Evolutionary conservation across 1,140 invertebrate species (phyloP), one percentile per base, ranked within the genome.

Genomic region (Penaeus vannamei): DNA sequence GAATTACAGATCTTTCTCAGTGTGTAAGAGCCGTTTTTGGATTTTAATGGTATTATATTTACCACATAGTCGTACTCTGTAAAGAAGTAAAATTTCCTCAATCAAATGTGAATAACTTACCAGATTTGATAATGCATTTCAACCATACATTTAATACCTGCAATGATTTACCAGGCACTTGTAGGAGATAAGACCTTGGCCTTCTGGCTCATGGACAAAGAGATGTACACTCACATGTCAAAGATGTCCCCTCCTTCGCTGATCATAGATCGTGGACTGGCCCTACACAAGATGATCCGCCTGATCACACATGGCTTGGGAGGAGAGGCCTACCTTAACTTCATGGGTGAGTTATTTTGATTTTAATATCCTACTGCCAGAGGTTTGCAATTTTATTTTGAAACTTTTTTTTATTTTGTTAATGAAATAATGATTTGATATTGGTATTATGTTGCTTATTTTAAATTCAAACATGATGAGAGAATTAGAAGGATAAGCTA

Each of bases 131-230:
- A 53, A 8, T 53, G 53, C 5, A 53, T 53, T 53, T 53, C 53
- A 53, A 53, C 53, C 53, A 53, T 53, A 53, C 12, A 53, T 53
- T 53, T 53, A 53, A 53, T 53, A 17, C 53, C 53, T 17, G 53
- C 1, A 53, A 0, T 53, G 8, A 53, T 53, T 53, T 53, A 53
- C 53, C 93, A 96, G 94, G 98, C 99, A 26, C 94, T 99, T 20
- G 99, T 99, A 1, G 98, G 98, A 2, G 99, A 99, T 93, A 99
- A 99, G 93, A 99, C 99, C 0, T 95, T 99, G 62, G 98, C 99
- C 2, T 99, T 99, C 94, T 99, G 99, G 99, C 93, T 99, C 79
- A 99, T 99, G 99, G 99, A 99, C 93, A 98, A 99, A 92, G 97
- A 98, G 92, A 99, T 99, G 98, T 99, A 99, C 92, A 96, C 96